Conservation (phyloP, 1,140 invertebrate species). For the Trichonephila clavata region DNA sequence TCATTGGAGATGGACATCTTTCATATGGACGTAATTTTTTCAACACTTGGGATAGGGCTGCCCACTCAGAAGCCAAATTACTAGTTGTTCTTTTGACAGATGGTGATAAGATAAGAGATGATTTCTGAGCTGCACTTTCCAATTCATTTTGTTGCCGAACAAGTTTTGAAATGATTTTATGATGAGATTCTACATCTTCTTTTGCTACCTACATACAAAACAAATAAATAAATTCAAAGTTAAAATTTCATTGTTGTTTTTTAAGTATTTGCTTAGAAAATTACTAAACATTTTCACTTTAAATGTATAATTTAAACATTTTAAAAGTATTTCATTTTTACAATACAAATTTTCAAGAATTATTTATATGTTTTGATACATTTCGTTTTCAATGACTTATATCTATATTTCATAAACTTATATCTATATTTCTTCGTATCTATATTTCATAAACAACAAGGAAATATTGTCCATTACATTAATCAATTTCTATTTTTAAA, state of each 20-base stretch:
- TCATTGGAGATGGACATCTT: constrained; percentile 67
- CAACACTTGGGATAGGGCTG: constrained; percentile 42
- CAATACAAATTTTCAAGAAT: not conserved
- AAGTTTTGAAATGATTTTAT: constrained; percentile 38
- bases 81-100: constrained; percentile 51
- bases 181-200: constrained; percentile 49
- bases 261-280: not conserved
- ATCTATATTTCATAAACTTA: not conserved
- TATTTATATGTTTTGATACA: not conserved
- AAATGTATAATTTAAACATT: not conserved
- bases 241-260: not conserved
- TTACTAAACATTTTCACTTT: not conserved
- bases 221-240: not conserved
- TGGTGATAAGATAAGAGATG: constrained; percentile 64
- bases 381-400: too few species aligned
- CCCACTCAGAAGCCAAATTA: constrained; percentile 68
- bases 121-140: constrained; percentile 51
- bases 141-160: constrained; percentile 64
- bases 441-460: not conserved
- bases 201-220: constrained; percentile 24
- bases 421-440: too few species aligned
- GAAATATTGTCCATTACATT: not conserved
- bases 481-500: not conserved
- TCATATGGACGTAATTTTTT: constrained; percentile 74
- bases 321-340: not conserved